Base-by-base conservation (phyloP, 2,888 invertebrate species). In the Plutella xylostella region DNA sequence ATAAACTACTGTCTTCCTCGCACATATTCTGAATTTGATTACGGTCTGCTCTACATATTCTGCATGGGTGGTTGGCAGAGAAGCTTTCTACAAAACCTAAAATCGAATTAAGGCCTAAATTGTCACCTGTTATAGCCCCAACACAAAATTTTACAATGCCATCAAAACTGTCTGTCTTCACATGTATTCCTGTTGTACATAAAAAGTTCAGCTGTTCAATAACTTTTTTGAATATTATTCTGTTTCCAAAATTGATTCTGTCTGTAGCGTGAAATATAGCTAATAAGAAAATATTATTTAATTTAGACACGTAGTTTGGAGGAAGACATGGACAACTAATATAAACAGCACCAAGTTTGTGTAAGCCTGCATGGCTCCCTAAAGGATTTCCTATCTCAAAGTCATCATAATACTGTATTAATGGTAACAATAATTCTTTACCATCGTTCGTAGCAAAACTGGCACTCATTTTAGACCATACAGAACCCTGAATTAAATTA, bases 41-140 rank as follows among this genome's bases (percentile, higher is more conserved):
- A 49, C 51, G 52, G 9, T 42, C 25, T 17, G 41, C 43, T 42
- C 28, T 46, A 31, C 56, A 56, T 45, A 55, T 46, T 34, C 55
- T 18, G 43, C 55, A 54, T 28, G 48, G 50, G 33, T 18, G 34
- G 11, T 34, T 34, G 14, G 48, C 37, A 3, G 28, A 35, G 34
- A 48, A 48, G 22, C 46, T 43, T 48, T 53, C 53, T 20, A 45
- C 42, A 33, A 46, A 45, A 12, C 51, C 53, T 30, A 49, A 25
- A 7, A 51, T 41, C 18, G 15, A 15, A 18, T 34, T 34, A 1
- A 18, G 18, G n/a, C 48, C 51, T 21, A 51, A 38, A 33, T 53
- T 53, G 41, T 51, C 51, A 5, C 53, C 53, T 18, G 46, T 40
- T 14, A 53, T 20, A 31, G 43, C 42, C 30, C 19, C 30, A 30